Conservation (phyloP, 1,140 invertebrate species). For the Eurosta solidaginis region DNA sequence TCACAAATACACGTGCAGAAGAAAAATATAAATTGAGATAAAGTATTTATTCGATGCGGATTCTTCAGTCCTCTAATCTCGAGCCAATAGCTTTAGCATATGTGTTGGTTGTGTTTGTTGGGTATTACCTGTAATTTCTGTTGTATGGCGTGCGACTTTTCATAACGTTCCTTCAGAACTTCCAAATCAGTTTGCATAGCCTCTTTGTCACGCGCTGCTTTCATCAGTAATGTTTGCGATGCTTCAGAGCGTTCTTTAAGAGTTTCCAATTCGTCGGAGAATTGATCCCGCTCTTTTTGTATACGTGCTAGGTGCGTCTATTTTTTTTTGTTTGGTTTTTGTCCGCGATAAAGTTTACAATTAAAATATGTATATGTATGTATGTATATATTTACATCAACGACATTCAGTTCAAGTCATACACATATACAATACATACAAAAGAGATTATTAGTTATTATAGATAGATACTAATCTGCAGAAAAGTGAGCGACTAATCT, state of each 20-base stretch:
- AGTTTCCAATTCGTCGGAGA: slow-evolving; percentile 79
- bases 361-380: background rate
- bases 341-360: slow-evolving; percentile 31
- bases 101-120: background rate
- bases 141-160: slow-evolving; percentile 81
- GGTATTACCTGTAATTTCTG: slow-evolving; percentile 76
- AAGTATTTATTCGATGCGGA: background rate
- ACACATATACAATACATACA: slow-evolving; percentile 17
- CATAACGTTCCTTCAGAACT: slow-evolving; percentile 83
- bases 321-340: background rate
- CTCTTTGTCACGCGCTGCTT: slow-evolving; percentile 84
- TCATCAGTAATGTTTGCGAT: slow-evolving; percentile 76
- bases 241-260: slow-evolving; percentile 80
- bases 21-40: no score
- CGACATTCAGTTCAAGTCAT: slow-evolving; percentile 25
- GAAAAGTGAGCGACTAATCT: no score
- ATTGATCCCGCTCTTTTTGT: slow-evolving; percentile 85
- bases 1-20: no score
- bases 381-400: slow-evolving; percentile 9
- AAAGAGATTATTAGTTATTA: background rate
- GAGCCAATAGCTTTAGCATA: background rate
- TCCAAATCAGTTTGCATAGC: slow-evolving; percentile 83
- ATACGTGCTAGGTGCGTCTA: slow-evolving; percentile 74
- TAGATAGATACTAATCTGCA: no score
- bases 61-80: no score